Conservation (phyloP, 1,140 invertebrate species). For the Apocrypta bakeri region DNA sequence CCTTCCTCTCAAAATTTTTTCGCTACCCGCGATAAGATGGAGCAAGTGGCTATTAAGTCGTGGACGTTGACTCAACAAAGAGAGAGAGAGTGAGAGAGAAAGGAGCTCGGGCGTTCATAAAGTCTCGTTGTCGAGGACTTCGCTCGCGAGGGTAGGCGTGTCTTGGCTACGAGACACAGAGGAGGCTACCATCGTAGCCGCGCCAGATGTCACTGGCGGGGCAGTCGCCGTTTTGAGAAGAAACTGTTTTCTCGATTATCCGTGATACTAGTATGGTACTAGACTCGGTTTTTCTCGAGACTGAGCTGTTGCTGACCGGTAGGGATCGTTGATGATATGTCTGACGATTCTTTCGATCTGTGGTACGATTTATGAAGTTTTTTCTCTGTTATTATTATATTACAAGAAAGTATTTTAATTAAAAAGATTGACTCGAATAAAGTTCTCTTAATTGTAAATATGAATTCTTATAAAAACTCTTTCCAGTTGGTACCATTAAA, state of each 20-base stretch:
- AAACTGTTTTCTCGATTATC: slow-evolving; percentile 14
- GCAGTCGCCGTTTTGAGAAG: neutral
- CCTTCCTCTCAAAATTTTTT: neutral
- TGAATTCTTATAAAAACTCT: too few relatives aligned
- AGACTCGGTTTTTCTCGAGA: neutral
- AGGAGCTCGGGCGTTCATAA: neutral
- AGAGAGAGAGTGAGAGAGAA: neutral
- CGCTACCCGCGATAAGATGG: slow-evolving; percentile 3
- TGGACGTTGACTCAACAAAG: slow-evolving; percentile 58
- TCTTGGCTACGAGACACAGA: slow-evolving; percentile 62
- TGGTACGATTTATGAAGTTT: too few relatives aligned
- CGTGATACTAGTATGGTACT: neutral
- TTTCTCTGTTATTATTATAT: too few relatives aligned
- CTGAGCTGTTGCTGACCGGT: neutral
- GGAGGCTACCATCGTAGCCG: slow-evolving; percentile 17
- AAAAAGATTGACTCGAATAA: too few relatives aligned
- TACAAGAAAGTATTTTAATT: too few relatives aligned
- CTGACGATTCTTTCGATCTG: neutral
- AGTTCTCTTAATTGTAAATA: too few relatives aligned
- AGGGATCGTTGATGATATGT: neutral
- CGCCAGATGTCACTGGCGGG: slow-evolving; percentile 57
- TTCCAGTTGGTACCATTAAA: neutral
- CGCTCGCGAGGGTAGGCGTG: slow-evolving; percentile 52
- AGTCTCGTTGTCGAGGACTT: neutral
- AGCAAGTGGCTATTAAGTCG: slow-evolving; percentile 58